Conservation (phyloP, 1,140 invertebrate species). For the Calosoma granatense region DNA sequence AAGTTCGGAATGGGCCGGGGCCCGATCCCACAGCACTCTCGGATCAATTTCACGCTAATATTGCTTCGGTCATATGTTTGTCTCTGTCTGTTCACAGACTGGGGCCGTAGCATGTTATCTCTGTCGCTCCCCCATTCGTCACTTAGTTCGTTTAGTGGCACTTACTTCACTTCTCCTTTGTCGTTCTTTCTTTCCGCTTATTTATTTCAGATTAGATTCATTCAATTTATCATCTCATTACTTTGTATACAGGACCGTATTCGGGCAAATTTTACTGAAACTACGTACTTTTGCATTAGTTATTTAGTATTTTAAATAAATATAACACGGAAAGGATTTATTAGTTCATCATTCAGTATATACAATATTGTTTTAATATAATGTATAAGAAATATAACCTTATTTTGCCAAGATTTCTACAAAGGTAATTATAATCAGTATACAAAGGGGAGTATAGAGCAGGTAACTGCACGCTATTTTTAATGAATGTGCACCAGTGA, state of each 20-base stretch:
- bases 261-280: too few species aligned
- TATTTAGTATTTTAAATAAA: too few species aligned
- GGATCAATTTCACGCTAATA: slow-evolving; percentile 34
- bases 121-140: slow-evolving; percentile 27
- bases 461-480: too few species aligned
- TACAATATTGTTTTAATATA: too few species aligned
- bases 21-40: slow-evolving; percentile 23
- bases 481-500: too few species aligned
- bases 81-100: slow-evolving; percentile 11
- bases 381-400: too few species aligned
- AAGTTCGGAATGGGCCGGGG: slow-evolving; percentile 26
- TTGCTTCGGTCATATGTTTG: slow-evolving; percentile 19
- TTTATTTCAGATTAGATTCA: slow-evolving; percentile 32
- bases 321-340: too few species aligned
- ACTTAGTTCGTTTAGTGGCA: slow-evolving; percentile 33
- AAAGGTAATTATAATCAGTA: too few species aligned
- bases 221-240: slow-evolving; percentile 34
- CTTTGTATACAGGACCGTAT: slow-evolving; percentile 8
- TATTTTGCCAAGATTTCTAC: too few species aligned
- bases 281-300: too few species aligned
- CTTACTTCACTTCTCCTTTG: slow-evolving; percentile 29
- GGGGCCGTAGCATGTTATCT: slow-evolving; percentile 14
- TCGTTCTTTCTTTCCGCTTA: slow-evolving; percentile 29
- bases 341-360: too few species aligned
- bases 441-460: too few species aligned